Conservation (phyloP, 2,113 vertebrate species). For the Tenrec ecaudatus region DNA sequence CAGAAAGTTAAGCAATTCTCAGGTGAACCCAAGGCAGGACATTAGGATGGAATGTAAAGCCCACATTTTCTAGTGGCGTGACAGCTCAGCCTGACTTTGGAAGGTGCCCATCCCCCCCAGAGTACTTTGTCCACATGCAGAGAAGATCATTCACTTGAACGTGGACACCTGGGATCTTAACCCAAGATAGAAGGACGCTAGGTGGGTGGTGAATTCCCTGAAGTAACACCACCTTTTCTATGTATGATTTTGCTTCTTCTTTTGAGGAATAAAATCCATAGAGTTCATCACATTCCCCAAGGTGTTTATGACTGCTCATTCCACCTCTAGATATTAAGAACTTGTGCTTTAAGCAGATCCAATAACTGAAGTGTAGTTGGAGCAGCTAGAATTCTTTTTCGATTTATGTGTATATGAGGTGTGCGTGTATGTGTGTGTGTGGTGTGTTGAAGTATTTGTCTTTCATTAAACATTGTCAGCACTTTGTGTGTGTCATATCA, state of each 20-base stretch:
- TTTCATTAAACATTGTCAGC: not conserved
- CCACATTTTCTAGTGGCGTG: conserved; percentile 68
- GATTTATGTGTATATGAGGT: not conserved
- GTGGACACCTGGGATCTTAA: conserved; percentile 61
- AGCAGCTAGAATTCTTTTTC: not conserved
- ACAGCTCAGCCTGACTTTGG: conserved; percentile 53
- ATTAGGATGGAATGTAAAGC: conserved; percentile 75
- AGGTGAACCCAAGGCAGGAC: conserved; percentile 59
- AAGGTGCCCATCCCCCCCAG: conserved; percentile 55
- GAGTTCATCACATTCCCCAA: not conserved
- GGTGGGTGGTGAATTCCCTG: conserved; percentile 15
- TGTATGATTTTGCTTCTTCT: not conserved
- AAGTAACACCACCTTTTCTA: conserved; percentile 39
- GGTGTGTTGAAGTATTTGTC: not conserved
- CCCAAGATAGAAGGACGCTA: conserved; percentile 26
- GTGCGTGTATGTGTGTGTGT: too few species aligned
- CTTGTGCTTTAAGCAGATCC: not conserved
- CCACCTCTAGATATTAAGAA: not conserved
- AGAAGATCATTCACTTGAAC: conserved; percentile 67
- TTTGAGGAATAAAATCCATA: conserved; percentile 9
- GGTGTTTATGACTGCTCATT: not conserved
- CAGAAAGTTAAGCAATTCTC: conserved; percentile 77
- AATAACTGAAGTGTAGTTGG: not conserved
- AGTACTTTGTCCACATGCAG: conserved; percentile 34
- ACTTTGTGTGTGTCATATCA: not conserved